Base-by-base conservation (phyloP, 2,113 vertebrate species). In the Sorex araneus region DNA sequence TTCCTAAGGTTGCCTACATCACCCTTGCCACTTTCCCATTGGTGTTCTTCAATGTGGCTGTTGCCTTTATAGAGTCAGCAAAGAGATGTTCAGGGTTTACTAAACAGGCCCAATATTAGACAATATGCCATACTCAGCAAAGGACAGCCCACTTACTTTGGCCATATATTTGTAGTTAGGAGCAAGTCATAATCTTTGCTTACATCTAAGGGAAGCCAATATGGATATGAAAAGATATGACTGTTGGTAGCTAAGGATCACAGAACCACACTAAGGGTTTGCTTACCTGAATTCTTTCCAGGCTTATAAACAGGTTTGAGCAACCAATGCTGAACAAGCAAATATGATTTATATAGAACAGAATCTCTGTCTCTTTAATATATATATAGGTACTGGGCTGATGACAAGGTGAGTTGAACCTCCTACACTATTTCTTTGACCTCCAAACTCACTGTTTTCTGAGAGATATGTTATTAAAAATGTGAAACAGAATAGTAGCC, bases 151-250 rank as follows among this genome's bases (percentile, higher is more conserved):
- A 77, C 4, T 69, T 78, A 9, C 50, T 34, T 64, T 54, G 45
- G 18, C 15, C 1, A 1, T 47, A 23, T 40, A 75, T 28, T 78
- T 23, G 70, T 57, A 45, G 27, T 64, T 67, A 45, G 36, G n/a
- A 87, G 34, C 19, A 73, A 47, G 34, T 73, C 6, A 6, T 4
- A 36, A 43, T 13, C 45, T 4, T 54, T 84, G 11, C 3, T 25
- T 2, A 36, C 3, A 15, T 16, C 71, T 3, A 16, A 4, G 19
- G 15, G 23, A n/a, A 13, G 32, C 10, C 3, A 0, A 13, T 7
- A 2, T 75, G 40, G 43, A 60, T 71, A 32, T 19, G 12, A 8
- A 30, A 28, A 2, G 0, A 13, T 7, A 2, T 67, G n/a, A 40
- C 21, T 74, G 34, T 8, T 28, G 43, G 34, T 19, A 80, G 27